phyloP scores from a whole-genome alignment of 2,888 invertebrate species.

The Plusia festucae region DNA sequence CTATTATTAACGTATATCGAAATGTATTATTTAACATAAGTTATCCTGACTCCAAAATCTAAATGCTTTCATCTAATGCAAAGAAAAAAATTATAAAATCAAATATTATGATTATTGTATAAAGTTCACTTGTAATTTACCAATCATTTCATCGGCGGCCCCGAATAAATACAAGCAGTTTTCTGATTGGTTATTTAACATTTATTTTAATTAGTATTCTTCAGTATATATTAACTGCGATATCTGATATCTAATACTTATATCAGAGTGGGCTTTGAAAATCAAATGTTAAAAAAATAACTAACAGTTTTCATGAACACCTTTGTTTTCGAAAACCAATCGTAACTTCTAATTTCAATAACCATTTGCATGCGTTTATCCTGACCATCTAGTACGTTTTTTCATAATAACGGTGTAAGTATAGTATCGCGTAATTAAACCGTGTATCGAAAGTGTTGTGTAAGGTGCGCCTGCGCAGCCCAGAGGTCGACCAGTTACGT shows the following conservation, averaged over 20 bases:
- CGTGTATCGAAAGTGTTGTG: conserved; percentile 61
- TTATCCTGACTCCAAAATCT: not conserved
- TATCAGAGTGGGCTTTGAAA: no score
- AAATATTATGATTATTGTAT: no score
- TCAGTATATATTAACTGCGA: no score
- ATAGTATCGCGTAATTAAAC: conserved; percentile 31
- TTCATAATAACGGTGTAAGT: conserved; percentile 3
- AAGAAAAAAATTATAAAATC: not conserved
- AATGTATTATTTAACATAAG: not conserved
- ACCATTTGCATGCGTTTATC: not conserved
- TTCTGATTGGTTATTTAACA: no score
- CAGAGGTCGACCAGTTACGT: conserved; percentile 52
- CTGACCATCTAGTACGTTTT: not conserved
- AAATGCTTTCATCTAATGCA: not conserved
- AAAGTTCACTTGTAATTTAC: no score
- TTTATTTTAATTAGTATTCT: no score
- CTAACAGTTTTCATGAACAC: not conserved
- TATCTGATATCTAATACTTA: no score
- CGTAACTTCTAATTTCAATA: not conserved
- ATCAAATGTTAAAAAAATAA: not conserved
- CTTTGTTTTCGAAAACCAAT: not conserved
- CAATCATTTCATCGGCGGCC: no score
- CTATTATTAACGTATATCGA: conserved; percentile 14
- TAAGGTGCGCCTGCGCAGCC: conserved; percentile 41
- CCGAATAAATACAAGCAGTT: no score